Base-by-base conservation (phyloP, 2,888 invertebrate genomes). In the Dendrolimus pini region DNA sequence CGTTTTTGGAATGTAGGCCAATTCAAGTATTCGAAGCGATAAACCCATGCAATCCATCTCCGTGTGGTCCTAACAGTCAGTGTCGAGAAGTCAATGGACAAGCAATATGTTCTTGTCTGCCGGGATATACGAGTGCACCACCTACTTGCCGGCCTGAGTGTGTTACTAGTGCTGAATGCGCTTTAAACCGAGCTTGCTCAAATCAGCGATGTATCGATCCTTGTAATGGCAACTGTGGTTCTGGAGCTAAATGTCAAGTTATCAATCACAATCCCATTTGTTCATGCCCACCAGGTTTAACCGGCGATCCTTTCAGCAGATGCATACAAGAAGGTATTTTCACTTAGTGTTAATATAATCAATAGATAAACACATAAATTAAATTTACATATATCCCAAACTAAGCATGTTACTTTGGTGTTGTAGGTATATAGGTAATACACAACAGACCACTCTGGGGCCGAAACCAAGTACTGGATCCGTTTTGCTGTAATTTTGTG, bases 261-360 rank as follows among this genome's bases (percentile, higher is more conserved):
- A 91, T 94, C 54, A 95, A 95, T 75, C 96, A 96, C 71, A 93
- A 94, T 64, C 94, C 96, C 8, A 94, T 94, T 53, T 94, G 94
- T 72, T 92, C 92, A 57, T 96, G 95, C 70, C 92, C 91, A 61
- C 67, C 83, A 56, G 93, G 93, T 56, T 93, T 91, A 67, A 94
- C 94, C 55, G 96, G 96, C 55, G 94, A 95, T 89, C 95, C 95
- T 7, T 95, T 95, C 70, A 85, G 89, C 18, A 92, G 93, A 80
- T 96, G 96, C 71, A 85, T 92, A 52, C 77, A 91, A 60, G 91
- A 91, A 85, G 93, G 94, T 93, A 92, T 89, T 18, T 54, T 54
- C 59, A 53, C 57, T 58, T 57, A 18, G 54, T 58, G 41, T 59
- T 57, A 13, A 18, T 59, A 54, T 58, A 53, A 57, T 47, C 56